A percentile compares a stretch with the other conserved stretches of the same genome.
Conservation (phyloP, 2,113 vertebrate genomes). For the Tympanuchus pallidicinctus region DNA sequence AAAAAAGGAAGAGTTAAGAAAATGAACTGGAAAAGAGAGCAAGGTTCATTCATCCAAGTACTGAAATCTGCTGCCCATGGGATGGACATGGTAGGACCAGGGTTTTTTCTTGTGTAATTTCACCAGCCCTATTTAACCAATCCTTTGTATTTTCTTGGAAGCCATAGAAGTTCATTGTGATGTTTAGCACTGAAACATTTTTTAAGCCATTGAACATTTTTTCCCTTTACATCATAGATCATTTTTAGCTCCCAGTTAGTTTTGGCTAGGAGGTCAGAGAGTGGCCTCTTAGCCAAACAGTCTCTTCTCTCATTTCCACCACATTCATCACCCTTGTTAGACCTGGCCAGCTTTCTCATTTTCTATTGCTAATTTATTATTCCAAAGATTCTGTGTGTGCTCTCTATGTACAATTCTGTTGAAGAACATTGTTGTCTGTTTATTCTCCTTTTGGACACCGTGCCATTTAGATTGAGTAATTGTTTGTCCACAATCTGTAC, state of each 20-base stretch:
- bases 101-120: background rate
- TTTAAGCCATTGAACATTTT: background rate
- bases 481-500: background rate
- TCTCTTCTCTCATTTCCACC: background rate
- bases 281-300: background rate
- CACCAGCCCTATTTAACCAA: background rate
- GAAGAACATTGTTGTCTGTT: background rate
- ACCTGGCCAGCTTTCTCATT: background rate
- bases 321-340: background rate
- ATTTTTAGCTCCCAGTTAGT: conserved; percentile 11
- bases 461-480: background rate
- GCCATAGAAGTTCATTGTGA: background rate
- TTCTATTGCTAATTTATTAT: background rate
- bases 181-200: background rate
- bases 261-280: conserved; percentile 2
- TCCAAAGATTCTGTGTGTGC: background rate
- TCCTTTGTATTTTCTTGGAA: background rate
- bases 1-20: background rate
- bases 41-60: background rate
- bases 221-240: background rate
- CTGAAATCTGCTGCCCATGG: background rate
- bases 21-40: background rate
- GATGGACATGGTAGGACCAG: background rate
- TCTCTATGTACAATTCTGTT: background rate
- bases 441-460: background rate